phyloP scores from a whole-genome alignment of 2,888 invertebrate genomes.

The Drosophila macrospina region DNA sequence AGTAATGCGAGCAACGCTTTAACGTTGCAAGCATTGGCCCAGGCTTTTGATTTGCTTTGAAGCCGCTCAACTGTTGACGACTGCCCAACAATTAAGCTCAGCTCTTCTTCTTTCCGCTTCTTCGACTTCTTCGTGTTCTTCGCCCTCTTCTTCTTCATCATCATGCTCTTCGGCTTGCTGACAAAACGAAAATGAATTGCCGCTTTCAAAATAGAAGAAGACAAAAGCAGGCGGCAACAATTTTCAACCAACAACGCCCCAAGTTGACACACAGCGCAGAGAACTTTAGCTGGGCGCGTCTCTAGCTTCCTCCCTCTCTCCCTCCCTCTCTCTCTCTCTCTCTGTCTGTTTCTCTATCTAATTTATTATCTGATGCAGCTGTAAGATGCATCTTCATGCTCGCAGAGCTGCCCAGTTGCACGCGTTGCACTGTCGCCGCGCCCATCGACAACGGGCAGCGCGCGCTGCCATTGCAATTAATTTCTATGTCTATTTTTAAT shows the following conservation, averaged over 20 bases:
- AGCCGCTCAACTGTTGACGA: constrained; percentile 64
- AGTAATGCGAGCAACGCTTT: constrained; percentile 73
- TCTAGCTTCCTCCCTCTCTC: not conserved
- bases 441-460: constrained; percentile 37
- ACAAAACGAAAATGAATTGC: constrained; percentile 76
- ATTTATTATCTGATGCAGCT: constrained; percentile 72
- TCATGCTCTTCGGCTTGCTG: constrained; percentile 28
- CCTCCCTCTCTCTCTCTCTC: constrained; percentile 1
- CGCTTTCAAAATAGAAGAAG: constrained; percentile 58
- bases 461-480: constrained; percentile 66
- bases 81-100: constrained; percentile 70
- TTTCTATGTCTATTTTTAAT: constrained; percentile 73
- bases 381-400: constrained; percentile 52
- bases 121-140: not conserved
- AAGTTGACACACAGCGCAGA: constrained; percentile 26
- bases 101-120: constrained; percentile 15
- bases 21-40: constrained; percentile 42
- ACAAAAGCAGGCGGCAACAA: constrained; percentile 59
- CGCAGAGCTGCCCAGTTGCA: constrained; percentile 43
- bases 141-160: not conserved
- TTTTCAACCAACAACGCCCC: constrained; percentile 57
- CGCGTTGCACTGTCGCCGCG: constrained; percentile 55
- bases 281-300: constrained; percentile 39
- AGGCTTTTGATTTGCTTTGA: constrained; percentile 73
- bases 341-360: constrained; percentile 21